A percentile compares a stretch with the other conserved stretches of the same genome.
Evolutionary conservation across 2,797 vertebrate genomes (phyloP).

Genomic region (Astyanax mexicanus): DNA sequence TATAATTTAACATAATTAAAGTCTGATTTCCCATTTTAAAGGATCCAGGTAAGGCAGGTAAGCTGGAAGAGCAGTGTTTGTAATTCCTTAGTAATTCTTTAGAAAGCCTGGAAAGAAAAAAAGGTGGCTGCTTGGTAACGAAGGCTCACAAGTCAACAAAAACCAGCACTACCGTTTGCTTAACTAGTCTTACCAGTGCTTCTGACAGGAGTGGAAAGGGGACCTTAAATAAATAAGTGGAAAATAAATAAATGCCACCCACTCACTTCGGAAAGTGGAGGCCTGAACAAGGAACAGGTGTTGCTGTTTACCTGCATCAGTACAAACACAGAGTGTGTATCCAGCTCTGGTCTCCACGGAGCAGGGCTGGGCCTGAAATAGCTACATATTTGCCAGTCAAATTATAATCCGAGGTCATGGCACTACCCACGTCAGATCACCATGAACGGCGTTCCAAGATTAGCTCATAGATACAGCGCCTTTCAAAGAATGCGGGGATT

Average conservation of each 20-base stretch:
- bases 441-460: not conserved
- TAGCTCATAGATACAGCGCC: not conserved
- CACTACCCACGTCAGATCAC: not conserved
- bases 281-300: slow-evolving; percentile 7
- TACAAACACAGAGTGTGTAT: not conserved
- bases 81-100: too few relatives aligned
- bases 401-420: not conserved
- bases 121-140: not conserved
- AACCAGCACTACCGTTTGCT: not conserved
- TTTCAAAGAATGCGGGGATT: not conserved
- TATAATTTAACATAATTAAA: too few relatives aligned
- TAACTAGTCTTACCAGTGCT: not conserved
- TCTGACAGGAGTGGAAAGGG: not conserved
- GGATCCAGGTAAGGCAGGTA: too few relatives aligned
- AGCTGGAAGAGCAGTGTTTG: not conserved
- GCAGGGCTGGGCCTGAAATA: not conserved
- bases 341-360: not conserved
- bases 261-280: not conserved
- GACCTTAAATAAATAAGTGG: not conserved
- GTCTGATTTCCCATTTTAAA: too few relatives aligned
- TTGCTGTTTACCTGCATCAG: not conserved
- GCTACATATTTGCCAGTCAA: not conserved
- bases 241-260: not conserved
- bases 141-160: not conserved
- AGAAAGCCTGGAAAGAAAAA: not conserved